phyloP scores from a whole-genome alignment of 1,140 invertebrate genomes.

The Drosophila takahashii region DNA sequence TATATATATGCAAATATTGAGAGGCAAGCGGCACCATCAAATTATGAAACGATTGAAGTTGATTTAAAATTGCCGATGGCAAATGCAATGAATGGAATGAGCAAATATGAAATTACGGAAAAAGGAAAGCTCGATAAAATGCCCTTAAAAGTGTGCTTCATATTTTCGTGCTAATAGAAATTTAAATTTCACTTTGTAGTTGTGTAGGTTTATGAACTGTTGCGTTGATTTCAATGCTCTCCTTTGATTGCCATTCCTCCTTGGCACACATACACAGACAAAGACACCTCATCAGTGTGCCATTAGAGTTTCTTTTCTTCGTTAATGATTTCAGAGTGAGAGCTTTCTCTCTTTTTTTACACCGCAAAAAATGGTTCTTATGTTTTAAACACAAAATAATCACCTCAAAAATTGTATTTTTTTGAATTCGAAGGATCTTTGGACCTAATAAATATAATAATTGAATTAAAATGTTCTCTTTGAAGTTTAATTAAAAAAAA shows the following conservation, averaged over 20 bases:
- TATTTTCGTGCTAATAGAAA: constrained; percentile 17
- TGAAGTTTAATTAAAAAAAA: too few species aligned
- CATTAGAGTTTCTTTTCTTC: constrained; percentile 47
- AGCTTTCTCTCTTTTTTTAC: constrained; percentile 3
- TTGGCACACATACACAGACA: constrained; percentile 13
- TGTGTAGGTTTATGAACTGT: constrained; percentile 32
- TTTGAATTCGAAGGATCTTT: too few species aligned
- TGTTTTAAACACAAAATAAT: too few species aligned
- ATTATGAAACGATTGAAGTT: constrained; percentile 35
- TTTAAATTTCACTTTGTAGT: constrained; percentile 31
- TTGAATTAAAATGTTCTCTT: too few species aligned
- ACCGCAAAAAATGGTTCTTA: background rate
- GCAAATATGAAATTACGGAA: background rate
- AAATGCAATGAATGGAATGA: constrained; percentile 3
- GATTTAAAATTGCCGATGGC: constrained; percentile 17
- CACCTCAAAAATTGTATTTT: too few species aligned
- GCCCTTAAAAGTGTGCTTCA: constrained; percentile 27
- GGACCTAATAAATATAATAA: too few species aligned
- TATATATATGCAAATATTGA: constrained; percentile 19
- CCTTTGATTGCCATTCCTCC: constrained; percentile 21
- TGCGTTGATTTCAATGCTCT: constrained; percentile 19
- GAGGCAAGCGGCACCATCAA: background rate
- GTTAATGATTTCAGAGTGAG: constrained; percentile 42
- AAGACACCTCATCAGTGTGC: constrained; percentile 24
- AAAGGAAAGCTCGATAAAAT: background rate